Percentiles rank a stretch among this genome's conserved stretches.
These are phyloP conservation scores for Piaya cayana DNA, from an alignment of 2,113 vertebrate species.

Conservation along the genomic window DNA sequence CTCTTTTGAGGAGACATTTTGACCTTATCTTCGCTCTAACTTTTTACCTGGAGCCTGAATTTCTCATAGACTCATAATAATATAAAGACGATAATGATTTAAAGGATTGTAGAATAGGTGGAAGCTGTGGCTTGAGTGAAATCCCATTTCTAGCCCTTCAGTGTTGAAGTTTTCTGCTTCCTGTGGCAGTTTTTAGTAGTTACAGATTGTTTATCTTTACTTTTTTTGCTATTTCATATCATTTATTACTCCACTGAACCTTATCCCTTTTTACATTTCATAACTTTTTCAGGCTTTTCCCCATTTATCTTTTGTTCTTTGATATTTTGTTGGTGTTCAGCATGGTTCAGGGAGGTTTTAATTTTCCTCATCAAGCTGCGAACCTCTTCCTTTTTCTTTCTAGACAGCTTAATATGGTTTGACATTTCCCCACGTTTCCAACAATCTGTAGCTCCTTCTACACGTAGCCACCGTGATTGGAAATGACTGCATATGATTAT, in stretches of 20 bases:
- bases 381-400: constrained; percentile 47
- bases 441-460: constrained; percentile 20
- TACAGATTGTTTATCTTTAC: constrained; percentile 2
- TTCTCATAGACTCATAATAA: background rate
- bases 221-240: background rate
- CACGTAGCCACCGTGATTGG: constrained; percentile 14
- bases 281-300: constrained; percentile 16
- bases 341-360: constrained; percentile 43
- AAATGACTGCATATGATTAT: constrained; percentile 61
- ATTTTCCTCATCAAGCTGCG: constrained; percentile 54
- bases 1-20: background rate
- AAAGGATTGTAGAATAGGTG: background rate
- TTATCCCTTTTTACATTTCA: constrained; percentile 38
- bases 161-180: background rate
- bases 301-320: constrained; percentile 45
- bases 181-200: background rate
- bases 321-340: constrained; percentile 43
- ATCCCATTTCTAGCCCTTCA: background rate
- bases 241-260: background rate
- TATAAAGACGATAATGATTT: background rate
- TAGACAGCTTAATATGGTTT: constrained; percentile 7
- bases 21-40: background rate
- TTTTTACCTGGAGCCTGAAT: background rate
- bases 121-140: background rate
- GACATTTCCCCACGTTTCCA: constrained; percentile 50